phyloP scores from a whole-genome alignment of 2,888 invertebrate species.

The Sicus ferrugineus region DNA sequence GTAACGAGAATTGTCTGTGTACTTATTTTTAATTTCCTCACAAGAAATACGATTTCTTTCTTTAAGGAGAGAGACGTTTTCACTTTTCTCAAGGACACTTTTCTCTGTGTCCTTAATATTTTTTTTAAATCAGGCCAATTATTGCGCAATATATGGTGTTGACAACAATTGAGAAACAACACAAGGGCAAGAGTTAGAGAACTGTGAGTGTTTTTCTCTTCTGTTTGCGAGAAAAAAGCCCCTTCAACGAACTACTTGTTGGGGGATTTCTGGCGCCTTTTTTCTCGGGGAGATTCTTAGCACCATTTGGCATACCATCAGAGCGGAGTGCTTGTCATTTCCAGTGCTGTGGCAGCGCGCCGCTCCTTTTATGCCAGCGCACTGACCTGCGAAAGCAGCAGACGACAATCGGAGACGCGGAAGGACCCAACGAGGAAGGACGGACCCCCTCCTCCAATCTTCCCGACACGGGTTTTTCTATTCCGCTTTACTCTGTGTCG shows the following conservation, averaged over 20 bases:
- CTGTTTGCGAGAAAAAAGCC: background rate
- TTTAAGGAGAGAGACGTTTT: too few relatives aligned
- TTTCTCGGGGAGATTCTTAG: background rate
- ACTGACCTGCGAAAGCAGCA: conserved; percentile 62
- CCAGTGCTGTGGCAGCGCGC: conserved; percentile 7
- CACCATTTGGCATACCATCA: conserved; percentile 27
- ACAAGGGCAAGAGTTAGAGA: too few relatives aligned
- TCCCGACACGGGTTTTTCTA: background rate
- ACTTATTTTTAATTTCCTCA: too few relatives aligned
- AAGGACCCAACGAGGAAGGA: background rate
- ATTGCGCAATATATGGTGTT: too few relatives aligned
- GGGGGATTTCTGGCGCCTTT: background rate
- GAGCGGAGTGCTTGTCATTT: conserved; percentile 25
- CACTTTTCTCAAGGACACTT: too few relatives aligned
- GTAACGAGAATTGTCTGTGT: too few relatives aligned
- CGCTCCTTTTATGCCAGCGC: conserved; percentile 44
- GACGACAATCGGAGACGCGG: conserved; percentile 46
- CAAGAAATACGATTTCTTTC: too few relatives aligned
- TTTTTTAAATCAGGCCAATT: too few relatives aligned
- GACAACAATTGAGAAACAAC: too few relatives aligned
- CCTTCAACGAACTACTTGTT: conserved; percentile 8
- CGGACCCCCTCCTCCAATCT: background rate
- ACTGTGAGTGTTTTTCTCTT: too few relatives aligned
- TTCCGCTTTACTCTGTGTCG: background rate
- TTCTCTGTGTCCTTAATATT: too few relatives aligned